Percentiles rank a stretch among this genome's conserved stretches.
Evolutionary conservation across 2,113 vertebrate species (phyloP).

Genomic region (Phrynosoma blainvillii): DNA sequence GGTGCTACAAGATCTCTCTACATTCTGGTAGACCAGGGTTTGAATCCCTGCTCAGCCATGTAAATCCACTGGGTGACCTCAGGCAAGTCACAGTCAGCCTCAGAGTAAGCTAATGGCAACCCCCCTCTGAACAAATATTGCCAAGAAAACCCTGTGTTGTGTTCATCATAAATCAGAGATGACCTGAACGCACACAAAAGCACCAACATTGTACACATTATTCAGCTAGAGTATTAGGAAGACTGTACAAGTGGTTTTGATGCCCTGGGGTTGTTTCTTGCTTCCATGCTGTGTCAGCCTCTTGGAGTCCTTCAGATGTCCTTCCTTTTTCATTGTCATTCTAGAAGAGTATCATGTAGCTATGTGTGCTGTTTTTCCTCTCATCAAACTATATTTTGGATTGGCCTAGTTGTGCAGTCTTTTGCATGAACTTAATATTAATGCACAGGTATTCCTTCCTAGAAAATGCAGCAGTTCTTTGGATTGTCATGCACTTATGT

Average conservation of each 20-base stretch:
- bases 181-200: too few relatives aligned
- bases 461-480: background rate
- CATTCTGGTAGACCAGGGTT: too few relatives aligned
- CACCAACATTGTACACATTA: background rate
- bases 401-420: background rate
- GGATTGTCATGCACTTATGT: background rate
- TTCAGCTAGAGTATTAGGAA: background rate
- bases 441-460: background rate
- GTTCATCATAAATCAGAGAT: too few relatives aligned
- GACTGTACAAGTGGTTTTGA: accelerated
- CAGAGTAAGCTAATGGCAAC: too few relatives aligned
- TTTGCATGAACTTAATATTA: background rate
- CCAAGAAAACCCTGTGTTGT: too few relatives aligned
- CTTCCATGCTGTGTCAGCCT: background rate
- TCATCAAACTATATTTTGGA: background rate
- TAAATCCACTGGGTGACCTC: too few relatives aligned
- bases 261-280: background rate
- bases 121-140: too few relatives aligned
- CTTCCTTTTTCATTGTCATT: background rate
- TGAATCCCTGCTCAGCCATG: too few relatives aligned
- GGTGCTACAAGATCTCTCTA: too few relatives aligned
- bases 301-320: accelerated
- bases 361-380: background rate
- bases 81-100: too few relatives aligned
- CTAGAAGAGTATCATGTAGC: background rate